Conservation (phyloP, 2,113 vertebrate genomes). For the Isichthys henryi region DNA sequence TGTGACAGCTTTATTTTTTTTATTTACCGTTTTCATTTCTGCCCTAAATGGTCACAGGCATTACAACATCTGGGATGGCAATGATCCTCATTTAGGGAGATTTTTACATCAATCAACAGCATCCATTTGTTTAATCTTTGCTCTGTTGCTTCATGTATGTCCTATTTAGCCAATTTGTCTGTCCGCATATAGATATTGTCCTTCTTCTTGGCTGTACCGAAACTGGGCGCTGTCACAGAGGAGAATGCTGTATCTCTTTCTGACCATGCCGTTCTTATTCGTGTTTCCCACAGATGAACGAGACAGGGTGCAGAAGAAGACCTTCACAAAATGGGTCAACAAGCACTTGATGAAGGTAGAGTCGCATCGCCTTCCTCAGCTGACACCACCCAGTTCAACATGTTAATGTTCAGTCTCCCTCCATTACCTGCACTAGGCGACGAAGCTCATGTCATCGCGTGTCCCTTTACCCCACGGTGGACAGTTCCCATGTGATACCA, state of each 20-base stretch:
- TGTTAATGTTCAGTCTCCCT: neutral
- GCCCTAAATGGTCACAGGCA: neutral
- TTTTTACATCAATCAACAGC: neutral
- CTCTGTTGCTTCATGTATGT: neutral
- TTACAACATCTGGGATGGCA: neutral
- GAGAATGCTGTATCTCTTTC: neutral
- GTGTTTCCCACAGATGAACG: conserved; percentile 80
- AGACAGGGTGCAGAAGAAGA: conserved; percentile 94
- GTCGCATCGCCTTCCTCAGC: conserved; percentile 1
- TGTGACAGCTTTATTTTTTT: neutral
- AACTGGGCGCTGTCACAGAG: neutral
- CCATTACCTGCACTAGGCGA: neutral
- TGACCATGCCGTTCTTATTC: neutral
- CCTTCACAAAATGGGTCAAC: conserved; percentile 98
- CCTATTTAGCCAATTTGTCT: neutral
- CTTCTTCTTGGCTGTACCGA: neutral
- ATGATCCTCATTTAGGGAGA: neutral
- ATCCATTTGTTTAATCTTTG: neutral
- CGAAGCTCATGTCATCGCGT: neutral
- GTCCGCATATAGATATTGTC: neutral
- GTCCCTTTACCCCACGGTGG: neutral
- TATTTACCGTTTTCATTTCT: neutral
- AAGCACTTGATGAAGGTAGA: conserved; percentile 89
- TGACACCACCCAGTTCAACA: neutral
- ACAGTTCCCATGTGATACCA: neutral